A percentile compares a stretch with the other conserved stretches of the same genome.
These are phyloP conservation scores for Plecturocebus donacophilus DNA, from an alignment of 2,113 vertebrate genomes.

Conservation along the genomic window DNA sequence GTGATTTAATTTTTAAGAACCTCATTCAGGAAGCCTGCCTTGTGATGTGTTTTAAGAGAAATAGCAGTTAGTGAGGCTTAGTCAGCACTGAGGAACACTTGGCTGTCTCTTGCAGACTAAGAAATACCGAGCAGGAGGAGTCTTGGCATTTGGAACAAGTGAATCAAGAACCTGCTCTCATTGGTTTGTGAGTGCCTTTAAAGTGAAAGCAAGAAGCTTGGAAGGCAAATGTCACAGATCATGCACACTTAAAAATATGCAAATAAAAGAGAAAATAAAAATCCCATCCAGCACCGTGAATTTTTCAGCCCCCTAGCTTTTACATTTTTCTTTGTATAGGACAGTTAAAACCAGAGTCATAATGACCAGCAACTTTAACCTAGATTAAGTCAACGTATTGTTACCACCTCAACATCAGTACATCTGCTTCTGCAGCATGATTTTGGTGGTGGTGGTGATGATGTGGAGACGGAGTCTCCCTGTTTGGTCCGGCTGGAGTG, in stretches of 20 bases:
- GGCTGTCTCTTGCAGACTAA: neutral
- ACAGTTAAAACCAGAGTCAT: neutral
- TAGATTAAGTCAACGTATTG: neutral
- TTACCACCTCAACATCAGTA: neutral
- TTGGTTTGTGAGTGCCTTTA: neutral
- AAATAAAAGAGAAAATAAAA: neutral
- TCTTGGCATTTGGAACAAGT: neutral
- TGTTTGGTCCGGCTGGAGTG: too few relatives aligned
- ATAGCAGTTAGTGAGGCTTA: neutral
- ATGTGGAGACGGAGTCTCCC: too few relatives aligned
- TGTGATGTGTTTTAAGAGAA: neutral
- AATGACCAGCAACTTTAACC: neutral
- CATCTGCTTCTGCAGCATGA: neutral
- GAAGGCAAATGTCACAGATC: neutral
- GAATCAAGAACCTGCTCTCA: neutral
- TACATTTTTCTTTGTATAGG: neutral
- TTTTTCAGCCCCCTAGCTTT: slow-evolving; percentile 19
- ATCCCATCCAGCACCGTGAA: neutral
- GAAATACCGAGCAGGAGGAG: neutral
- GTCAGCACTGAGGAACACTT: neutral
- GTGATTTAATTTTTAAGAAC: neutral
- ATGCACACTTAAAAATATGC: neutral
- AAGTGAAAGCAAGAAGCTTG: neutral
- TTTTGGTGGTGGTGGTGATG: too few relatives aligned
- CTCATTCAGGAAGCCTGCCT: neutral